A percentile compares a stretch with the other conserved stretches of the same genome.
Evolutionary conservation across 23 tunicate genomes (phyloP).

Genomic region (Botrylloides violaceus): DNA sequence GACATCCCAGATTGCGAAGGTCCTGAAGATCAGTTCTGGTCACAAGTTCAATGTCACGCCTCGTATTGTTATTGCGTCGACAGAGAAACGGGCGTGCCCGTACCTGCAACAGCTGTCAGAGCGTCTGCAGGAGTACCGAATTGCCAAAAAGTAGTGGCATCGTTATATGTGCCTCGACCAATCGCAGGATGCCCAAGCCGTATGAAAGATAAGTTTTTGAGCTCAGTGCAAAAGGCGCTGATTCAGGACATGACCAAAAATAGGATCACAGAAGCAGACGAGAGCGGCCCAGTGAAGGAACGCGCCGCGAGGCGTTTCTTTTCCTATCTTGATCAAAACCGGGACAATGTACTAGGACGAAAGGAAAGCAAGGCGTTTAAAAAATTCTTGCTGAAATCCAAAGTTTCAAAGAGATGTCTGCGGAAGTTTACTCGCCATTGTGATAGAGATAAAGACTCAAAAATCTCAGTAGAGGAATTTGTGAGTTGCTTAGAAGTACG

Average conservation of each 20-base stretch:
- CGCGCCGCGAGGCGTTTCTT: conserved; percentile 15
- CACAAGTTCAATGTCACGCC: conserved; percentile 23
- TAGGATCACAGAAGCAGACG: neutral
- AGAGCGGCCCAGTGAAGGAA: conserved; percentile 8
- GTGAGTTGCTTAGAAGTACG: conserved; percentile 20
- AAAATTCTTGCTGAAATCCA: neutral
- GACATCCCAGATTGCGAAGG: conserved; percentile 9
- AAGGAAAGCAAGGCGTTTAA: conserved; percentile 16
- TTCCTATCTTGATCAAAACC: neutral
- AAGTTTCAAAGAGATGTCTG: conserved; percentile 18
- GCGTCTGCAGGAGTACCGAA: neutral
- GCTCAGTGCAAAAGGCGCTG: neutral
- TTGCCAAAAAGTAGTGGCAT: conserved; percentile 11
- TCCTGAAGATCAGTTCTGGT: neutral
- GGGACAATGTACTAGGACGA: conserved; percentile 3
- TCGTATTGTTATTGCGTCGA: conserved; percentile 19
- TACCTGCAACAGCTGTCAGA: conserved; percentile 9
- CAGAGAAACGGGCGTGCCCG: conserved; percentile 10
- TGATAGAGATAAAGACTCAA: conserved; percentile 11
- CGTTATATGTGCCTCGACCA: neutral
- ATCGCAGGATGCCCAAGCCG: conserved; percentile 22
- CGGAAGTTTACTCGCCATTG: conserved; percentile 14
- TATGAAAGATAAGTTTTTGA: neutral
- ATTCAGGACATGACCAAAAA: conserved; percentile 5
- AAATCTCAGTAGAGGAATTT: conserved; percentile 12